phyloP scores from a whole-genome alignment of 2,797 vertebrate species.

The Tenualosa ilisha region DNA sequence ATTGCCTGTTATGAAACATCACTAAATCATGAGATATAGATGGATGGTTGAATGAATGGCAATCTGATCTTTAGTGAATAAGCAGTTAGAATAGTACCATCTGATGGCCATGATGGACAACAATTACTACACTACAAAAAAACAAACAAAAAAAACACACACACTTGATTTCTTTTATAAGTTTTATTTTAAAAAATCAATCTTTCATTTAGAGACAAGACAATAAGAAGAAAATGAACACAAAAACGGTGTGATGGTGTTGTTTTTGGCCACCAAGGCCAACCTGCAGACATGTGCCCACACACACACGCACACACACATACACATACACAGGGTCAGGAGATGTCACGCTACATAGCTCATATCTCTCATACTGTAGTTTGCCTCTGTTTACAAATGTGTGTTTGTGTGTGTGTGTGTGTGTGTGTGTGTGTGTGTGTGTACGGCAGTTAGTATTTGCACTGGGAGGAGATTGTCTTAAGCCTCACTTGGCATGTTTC shows the following conservation, averaged over 20 bases:
- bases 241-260: neutral
- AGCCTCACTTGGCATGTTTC: conserved; percentile 78
- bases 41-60: neutral
- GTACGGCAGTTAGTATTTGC: neutral
- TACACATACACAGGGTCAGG: neutral
- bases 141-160: neutral
- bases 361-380: neutral
- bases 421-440: neutral
- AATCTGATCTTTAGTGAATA: neutral
- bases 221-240: neutral
- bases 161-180: neutral
- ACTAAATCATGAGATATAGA: neutral
- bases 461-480: neutral
- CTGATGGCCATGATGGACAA: neutral
- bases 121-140: neutral
- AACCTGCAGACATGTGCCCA: neutral
- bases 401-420: no score
- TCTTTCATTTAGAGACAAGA: neutral
- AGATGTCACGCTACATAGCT: neutral
- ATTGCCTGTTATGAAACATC: no score
- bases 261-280: neutral
- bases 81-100: neutral
- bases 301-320: neutral
- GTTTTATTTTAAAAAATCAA: neutral
- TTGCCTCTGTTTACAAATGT: neutral